phyloP scores from a whole-genome alignment of 1,140 invertebrate genomes.

The Platyura marginata region DNA sequence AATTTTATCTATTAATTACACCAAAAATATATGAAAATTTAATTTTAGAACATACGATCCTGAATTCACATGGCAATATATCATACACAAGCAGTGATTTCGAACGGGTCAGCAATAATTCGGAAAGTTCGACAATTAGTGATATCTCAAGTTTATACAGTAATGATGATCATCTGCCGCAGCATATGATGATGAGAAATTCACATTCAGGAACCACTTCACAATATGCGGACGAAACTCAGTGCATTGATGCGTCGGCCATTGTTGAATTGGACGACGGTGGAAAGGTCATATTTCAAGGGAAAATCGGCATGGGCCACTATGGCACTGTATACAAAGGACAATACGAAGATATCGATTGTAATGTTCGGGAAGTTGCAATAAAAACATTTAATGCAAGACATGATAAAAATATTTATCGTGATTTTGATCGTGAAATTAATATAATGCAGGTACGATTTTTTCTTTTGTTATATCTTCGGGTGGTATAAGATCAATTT shows the following conservation, averaged over 20 bases:
- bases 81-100: neutral
- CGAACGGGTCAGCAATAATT: neutral
- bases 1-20: no score
- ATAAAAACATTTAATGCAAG: conserved; percentile 42
- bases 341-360: conserved; percentile 9
- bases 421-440: conserved; percentile 53
- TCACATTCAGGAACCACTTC: no score
- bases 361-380: conserved; percentile 36
- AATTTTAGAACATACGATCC: neutral
- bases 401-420: conserved; percentile 1
- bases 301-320: conserved; percentile 15
- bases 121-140: conserved; percentile 1
- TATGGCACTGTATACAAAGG: conserved; percentile 17
- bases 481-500: no score
- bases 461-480: no score
- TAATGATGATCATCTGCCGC: neutral
- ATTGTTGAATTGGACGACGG: conserved; percentile 4
- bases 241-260: neutral
- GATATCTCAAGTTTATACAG: neutral
- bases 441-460: conserved; percentile 48
- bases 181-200: no score
- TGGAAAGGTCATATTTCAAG: conserved; percentile 14
- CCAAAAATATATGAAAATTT: conserved; percentile 1
- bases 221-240: no score
- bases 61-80: neutral